A percentile compares a stretch with the other conserved stretches of the same genome.
phyloP scores from a whole-genome alignment of 2,888 invertebrate species.

The Acrocyrtus sp. region DNA sequence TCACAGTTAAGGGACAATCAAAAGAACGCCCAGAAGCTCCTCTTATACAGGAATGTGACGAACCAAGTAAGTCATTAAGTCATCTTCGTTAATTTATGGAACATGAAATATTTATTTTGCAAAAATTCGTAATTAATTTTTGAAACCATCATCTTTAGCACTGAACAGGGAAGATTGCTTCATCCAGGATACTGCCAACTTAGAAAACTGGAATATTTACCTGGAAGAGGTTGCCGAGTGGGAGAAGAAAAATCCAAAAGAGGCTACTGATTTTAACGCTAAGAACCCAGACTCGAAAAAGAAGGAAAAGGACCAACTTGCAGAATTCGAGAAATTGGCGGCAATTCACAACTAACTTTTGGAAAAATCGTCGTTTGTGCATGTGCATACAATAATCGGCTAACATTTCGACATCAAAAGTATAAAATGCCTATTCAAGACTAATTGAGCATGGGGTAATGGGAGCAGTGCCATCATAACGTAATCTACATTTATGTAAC shows the following conservation, averaged over 20 bases:
- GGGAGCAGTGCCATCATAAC: neutral
- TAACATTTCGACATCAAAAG: too few relatives aligned
- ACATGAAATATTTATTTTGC: neutral
- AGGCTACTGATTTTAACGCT: conserved; percentile 11
- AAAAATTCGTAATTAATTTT: neutral
- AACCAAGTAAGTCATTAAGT: conserved; percentile 10
- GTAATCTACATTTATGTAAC: neutral
- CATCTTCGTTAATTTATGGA: neutral
- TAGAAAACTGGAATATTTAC: conserved; percentile 14
- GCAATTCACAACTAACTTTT: conserved; percentile 8
- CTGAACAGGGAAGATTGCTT: conserved; percentile 35
- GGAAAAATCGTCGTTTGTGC: neutral
- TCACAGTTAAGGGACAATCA: neutral
- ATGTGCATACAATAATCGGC: neutral
- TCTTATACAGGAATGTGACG: conserved; percentile 13
- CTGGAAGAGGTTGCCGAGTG: conserved; percentile 17
- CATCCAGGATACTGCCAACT: conserved; percentile 6
- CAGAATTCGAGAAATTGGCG: conserved; percentile 9
- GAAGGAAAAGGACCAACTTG: conserved; percentile 8
- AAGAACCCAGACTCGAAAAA: conserved; percentile 21
- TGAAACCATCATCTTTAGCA: conserved; percentile 8
- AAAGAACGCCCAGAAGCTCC: conserved; percentile 23
- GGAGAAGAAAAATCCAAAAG: conserved; percentile 24
- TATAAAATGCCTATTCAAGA: too few relatives aligned
- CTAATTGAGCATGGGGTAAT: too few relatives aligned